Evolutionary conservation across 35 echinoderm and acorn worm species (phyloP), one percentile per base, ranked within the genome.

Genomic region (Ophiothrix spiculata): DNA sequence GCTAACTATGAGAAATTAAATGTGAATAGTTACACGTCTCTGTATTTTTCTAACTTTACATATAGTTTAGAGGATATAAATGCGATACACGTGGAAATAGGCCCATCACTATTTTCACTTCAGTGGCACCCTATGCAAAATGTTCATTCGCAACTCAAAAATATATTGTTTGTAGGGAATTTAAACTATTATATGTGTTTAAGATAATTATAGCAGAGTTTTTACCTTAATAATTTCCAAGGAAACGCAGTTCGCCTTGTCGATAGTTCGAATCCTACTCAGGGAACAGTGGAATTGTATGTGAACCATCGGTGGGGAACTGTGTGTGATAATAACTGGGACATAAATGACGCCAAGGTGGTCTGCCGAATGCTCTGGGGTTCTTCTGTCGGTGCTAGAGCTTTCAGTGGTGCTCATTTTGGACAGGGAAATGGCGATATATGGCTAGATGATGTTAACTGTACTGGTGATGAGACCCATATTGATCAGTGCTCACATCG

Each of bases 271-370:
- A 79, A 46, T 33, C 10, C 60, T 69, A 25, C 29, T n/a, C 16
- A 15, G 3, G 86, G 86, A 0, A 41, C 77, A 23, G 77, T 88
- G 21, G 86, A 88, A 39, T 17, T 88, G 31, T 88, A 39, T 28
- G 14, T 45, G 21, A 38, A 80, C 32, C 39, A 42, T 0, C 12
- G 37, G 25, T 88, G 86, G 86, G 86, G 86, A 38, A 88, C 86
- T 1, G 78, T 88, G 0, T 88, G 86, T 81, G 77, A 74, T 39
- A 46, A 88, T 64, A 15, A 15, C 0, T 88, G 86, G 86, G 56
- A 74, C 39, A 14, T 73, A 15, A 10, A 64, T 4, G 86, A 88
- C 35, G 86, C 86, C 56, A 38, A 32, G 1, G 76, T 88, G 28
- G 78, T 63, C 39, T 88, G 86, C 36, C 74, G 35, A 25, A 31